Base-by-base conservation (phyloP, 2,113 vertebrate species). In the Prunella fulvescens region DNA sequence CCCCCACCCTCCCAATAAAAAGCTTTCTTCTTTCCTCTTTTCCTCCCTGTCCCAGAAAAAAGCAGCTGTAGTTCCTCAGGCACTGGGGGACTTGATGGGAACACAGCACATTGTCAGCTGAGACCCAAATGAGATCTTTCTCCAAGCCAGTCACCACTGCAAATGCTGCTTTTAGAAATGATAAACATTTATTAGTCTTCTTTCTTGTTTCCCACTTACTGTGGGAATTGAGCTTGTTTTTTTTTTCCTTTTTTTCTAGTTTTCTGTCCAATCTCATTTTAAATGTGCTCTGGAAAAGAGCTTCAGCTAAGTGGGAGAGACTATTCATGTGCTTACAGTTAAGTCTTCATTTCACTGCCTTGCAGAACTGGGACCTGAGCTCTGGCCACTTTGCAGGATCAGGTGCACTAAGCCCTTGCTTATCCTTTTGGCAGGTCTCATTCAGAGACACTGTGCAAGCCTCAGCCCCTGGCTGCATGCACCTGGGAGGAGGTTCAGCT, bases 231-330 rank as follows among this genome's bases (percentile, higher is more conserved):
- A 14, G 4, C 11, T 67, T 24, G 28, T 22, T 53, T 70, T 35
- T 33, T 12, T 9, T 23, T 4, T 3, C 4, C 29, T 40, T 50
- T n/a, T 25, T 33, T 81, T 64, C 45, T 70, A 39, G 4, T 60
- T 90, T 88, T 86, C 81, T 89, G 31, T 53, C 65, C 9, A 2
- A 60, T 60, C 18, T 61, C 29, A 14, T 60, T 90, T 81, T 48
- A 56, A 81, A 26, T 24, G 22, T 61, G 5, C n/a, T 91, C 73
- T 85, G 91, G 76, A 88, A 91, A 93, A 96, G 78, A 84, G 28
- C 61, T 92, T 67, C 81, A 84, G 0, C 80, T 73, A 72, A 76
- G 65, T 81, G 66, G 66, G 44, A 74, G 81, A 78, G 61, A 51
- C 53, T 60, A 25, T 69, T 79, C 13, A 26, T 11, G 1, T 81